A percentile compares a stretch with the other conserved stretches of the same genome.
Evolutionary conservation across 1,140 invertebrate genomes (phyloP).

Genomic region (Drosophila lini): DNA sequence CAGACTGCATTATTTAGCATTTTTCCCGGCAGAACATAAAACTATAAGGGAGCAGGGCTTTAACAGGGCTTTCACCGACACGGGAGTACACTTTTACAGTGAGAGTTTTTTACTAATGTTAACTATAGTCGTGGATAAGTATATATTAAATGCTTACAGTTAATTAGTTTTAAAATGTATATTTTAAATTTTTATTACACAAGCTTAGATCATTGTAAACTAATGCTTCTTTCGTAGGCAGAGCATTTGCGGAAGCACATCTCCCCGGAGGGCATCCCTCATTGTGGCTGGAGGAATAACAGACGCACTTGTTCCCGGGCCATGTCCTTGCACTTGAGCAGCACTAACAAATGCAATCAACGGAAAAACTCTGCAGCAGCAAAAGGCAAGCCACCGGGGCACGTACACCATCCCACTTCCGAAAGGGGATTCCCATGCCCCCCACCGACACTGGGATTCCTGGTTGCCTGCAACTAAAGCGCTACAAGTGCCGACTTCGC

Average conservation of each 20-base stretch:
- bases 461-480: constrained; percentile 35
- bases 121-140: not conserved
- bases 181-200: too few species aligned
- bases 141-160: too few species aligned
- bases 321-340: constrained; percentile 74
- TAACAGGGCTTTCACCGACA: not conserved
- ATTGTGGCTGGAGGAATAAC: constrained; percentile 10
- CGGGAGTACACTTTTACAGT: constrained; percentile 6
- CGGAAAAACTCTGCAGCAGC: constrained; percentile 42
- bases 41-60: constrained; percentile 29
- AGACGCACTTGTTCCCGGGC: constrained; percentile 30
- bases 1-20: constrained; percentile 59
- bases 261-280: not conserved
- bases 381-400: constrained; percentile 40
- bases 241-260: constrained; percentile 3
- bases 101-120: too few species aligned
- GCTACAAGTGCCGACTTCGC: constrained; percentile 68
- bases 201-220: too few species aligned
- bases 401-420: constrained; percentile 11
- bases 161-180: too few species aligned
- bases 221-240: not conserved
- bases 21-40: constrained; percentile 53
- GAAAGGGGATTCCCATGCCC: constrained; percentile 13
- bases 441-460: not conserved
- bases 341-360: constrained; percentile 65